Evolutionary conservation across 2,888 invertebrate species (phyloP).

Genomic region (Crepidodera aurea): DNA sequence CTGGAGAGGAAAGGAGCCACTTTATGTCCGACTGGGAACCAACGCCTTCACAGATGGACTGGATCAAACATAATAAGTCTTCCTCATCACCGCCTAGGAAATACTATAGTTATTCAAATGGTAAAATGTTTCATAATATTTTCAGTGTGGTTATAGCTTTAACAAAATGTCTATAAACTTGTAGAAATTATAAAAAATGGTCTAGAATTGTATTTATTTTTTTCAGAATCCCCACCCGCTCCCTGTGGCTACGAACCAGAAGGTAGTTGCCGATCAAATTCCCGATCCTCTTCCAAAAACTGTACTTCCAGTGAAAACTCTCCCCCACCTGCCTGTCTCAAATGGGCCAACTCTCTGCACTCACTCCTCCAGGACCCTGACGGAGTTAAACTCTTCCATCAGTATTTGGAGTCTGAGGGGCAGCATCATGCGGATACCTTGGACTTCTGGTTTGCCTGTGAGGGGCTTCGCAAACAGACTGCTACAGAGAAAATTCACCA

Average conservation of each 20-base stretch:
- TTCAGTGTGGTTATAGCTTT: too few species aligned
- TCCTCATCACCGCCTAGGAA: conserved; percentile 49
- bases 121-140: too few species aligned
- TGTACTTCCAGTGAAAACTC: conserved; percentile 49
- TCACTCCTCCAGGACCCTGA: conserved; percentile 88
- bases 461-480: conserved; percentile 81
- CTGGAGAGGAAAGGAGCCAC: conserved; percentile 72
- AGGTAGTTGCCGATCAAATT: conserved; percentile 60
- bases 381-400: conserved; percentile 87
- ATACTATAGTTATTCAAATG: conserved; percentile 45
- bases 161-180: too few species aligned
- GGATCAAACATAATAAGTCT: conserved; percentile 50
- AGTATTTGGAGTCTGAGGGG: conserved; percentile 82
- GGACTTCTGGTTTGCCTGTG: conserved; percentile 94
- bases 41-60: conserved; percentile 45
- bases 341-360: conserved; percentile 89
- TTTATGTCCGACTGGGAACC: conserved; percentile 55
- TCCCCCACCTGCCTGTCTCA: conserved; percentile 76
- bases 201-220: background rate
- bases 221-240: conserved; percentile 40
- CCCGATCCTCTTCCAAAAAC: conserved; percentile 59
- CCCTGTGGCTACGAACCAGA: conserved; percentile 59
- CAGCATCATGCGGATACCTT: conserved; percentile 80
- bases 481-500: conserved; percentile 76
- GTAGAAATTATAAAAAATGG: conserved; percentile 4